Percentiles rank a stretch among this genome's conserved stretches.
phyloP scores from a whole-genome alignment of 2,797 vertebrate genomes.

The Rhinogobio ventralis region DNA sequence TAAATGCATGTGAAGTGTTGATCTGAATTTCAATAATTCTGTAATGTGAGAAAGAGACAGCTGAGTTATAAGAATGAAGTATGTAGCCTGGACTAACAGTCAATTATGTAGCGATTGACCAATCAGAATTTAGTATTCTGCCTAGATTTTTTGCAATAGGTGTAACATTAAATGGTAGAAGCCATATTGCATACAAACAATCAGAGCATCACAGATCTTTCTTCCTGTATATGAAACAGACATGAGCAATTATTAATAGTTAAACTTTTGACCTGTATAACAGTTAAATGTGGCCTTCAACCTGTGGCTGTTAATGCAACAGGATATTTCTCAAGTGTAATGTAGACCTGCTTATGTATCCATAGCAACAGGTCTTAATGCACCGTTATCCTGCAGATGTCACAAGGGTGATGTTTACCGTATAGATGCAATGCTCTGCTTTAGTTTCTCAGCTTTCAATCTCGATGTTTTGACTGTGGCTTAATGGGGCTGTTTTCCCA shows the following conservation, averaged over 20 bases:
- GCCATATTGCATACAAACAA: neutral
- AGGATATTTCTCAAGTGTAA: conserved; percentile 42
- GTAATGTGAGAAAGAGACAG: neutral
- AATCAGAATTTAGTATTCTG: neutral
- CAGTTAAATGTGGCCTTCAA: neutral
- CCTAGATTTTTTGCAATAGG: neutral
- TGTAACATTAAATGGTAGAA: neutral
- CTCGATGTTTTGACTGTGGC: conserved; percentile 17
- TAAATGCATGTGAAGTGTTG: neutral
- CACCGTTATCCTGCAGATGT: conserved; percentile 48
- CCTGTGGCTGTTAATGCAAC: conserved; percentile 31
- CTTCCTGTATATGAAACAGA: neutral
- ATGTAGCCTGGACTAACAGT: neutral
- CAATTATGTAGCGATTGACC: neutral
- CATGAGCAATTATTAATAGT: conserved; percentile 28
- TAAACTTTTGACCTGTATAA: conserved; percentile 8
- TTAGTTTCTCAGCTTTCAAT: conserved; percentile 20
- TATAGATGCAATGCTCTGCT: neutral
- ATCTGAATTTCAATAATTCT: neutral
- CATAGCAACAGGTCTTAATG: conserved; percentile 59
- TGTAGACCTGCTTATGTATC: conserved; percentile 48
- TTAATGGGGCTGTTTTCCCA: neutral
- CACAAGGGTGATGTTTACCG: conserved; percentile 37
- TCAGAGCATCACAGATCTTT: neutral
- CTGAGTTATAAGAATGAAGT: neutral